These are phyloP conservation scores for Mesembrinibis cayennensis DNA, from an alignment of 2,113 vertebrate genomes.

Conservation along the genomic window DNA sequence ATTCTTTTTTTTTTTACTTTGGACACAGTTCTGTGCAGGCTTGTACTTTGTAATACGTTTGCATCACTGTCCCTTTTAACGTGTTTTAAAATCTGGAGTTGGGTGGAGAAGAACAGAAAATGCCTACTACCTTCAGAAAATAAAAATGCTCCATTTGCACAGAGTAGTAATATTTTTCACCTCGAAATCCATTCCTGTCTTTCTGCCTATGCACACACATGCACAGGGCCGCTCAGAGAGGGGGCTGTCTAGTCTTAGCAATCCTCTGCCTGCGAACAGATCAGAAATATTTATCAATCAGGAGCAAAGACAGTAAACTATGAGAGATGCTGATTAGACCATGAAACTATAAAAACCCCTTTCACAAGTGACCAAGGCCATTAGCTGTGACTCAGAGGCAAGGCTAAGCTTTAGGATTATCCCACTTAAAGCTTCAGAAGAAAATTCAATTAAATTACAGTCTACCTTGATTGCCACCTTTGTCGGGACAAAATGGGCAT, in stretches of 20 bases:
- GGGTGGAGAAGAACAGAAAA: neutral
- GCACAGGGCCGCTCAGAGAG: neutral
- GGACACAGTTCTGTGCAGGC: neutral
- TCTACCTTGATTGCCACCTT: neutral
- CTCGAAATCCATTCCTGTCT: neutral
- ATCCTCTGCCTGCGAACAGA: neutral
- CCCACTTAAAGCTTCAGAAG: neutral
- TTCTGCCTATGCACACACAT: neutral
- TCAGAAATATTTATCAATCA: neutral
- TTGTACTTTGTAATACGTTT: neutral
- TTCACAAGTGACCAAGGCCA: neutral
- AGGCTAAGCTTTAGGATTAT: constrained; percentile 9
- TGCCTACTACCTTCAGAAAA: neutral
- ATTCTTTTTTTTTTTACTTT: fast-evolving
- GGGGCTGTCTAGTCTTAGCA: neutral
- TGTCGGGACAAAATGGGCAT: neutral
- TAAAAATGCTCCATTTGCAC: neutral
- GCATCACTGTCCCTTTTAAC: neutral
- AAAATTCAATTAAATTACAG: constrained; percentile 19
- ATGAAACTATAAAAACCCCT: neutral
- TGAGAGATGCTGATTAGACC: neutral
- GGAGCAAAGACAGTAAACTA: neutral
- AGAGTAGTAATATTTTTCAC: neutral
- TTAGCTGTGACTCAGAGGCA: neutral
- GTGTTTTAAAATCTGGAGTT: neutral